Percentiles rank a stretch among this genome's conserved stretches.
These are phyloP conservation scores for Oxygymnocypris stewartii DNA, from an alignment of 2,113 vertebrate species.

Conservation along the genomic window DNA sequence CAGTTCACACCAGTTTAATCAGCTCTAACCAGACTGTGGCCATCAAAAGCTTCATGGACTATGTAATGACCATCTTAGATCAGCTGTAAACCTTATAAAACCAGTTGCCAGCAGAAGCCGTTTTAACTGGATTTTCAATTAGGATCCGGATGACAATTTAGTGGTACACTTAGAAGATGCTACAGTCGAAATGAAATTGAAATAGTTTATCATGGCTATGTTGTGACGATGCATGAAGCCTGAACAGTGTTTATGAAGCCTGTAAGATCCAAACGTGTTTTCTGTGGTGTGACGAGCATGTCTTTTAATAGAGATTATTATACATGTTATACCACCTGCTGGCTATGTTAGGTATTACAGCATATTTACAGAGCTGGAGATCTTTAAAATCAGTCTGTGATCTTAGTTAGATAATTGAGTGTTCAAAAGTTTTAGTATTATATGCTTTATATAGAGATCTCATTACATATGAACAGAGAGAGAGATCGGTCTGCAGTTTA, in stretches of 20 bases:
- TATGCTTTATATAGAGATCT: not conserved
- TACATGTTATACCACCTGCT: slow-evolving; percentile 24
- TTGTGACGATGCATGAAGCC: not conserved
- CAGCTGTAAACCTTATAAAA: not conserved
- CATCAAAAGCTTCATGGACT: not conserved
- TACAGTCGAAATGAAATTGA: not conserved
- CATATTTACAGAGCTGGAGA: not conserved
- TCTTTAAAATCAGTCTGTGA: no score
- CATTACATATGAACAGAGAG: not conserved
- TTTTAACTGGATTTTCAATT: not conserved
- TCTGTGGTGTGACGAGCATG: not conserved
- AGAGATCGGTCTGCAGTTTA: not conserved
- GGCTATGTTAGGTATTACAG: not conserved
- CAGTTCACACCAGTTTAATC: slow-evolving; percentile 15
- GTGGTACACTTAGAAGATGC: not conserved
- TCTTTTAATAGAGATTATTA: not conserved
- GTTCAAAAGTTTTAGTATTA: not conserved
- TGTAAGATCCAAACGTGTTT: not conserved
- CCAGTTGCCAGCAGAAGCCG: not conserved
- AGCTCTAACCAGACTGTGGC: not conserved
- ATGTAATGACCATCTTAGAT: not conserved
- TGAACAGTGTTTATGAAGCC: not conserved
- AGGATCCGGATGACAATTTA: not conserved
- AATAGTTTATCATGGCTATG: not conserved
- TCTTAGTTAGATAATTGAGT: not conserved